A percentile compares a stretch with the other conserved stretches of the same genome.
Conservation (phyloP, 2,888 invertebrate genomes). For the Lepidochitona cinerea region DNA sequence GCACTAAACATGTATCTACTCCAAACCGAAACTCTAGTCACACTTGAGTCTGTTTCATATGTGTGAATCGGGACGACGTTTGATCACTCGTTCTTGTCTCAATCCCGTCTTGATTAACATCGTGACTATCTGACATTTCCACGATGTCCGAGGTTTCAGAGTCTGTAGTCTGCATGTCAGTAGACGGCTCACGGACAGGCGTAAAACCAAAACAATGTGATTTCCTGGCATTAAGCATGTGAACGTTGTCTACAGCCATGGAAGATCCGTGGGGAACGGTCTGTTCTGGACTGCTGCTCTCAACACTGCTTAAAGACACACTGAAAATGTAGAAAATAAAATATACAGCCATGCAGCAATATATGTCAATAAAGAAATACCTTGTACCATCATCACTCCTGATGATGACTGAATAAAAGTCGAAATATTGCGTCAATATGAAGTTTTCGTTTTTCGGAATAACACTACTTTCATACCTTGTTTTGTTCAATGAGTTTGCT, state of each 20-base stretch:
- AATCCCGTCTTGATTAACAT: not conserved
- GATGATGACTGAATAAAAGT: too few relatives aligned
- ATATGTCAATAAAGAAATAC: too few relatives aligned
- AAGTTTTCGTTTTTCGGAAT: too few relatives aligned
- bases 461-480: too few relatives aligned
- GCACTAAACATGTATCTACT: too few relatives aligned
- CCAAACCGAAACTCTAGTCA: too few relatives aligned
- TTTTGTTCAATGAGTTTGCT: too few relatives aligned
- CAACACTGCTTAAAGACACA: constrained; percentile 45
- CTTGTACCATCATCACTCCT: too few relatives aligned
- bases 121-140: constrained; percentile 42
- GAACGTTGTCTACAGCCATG: not conserved
- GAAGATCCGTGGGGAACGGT: constrained; percentile 31
- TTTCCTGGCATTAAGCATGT: not conserved
- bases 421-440: too few relatives aligned
- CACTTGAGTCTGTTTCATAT: not conserved
- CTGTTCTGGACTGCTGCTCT: constrained; percentile 49
- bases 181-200: constrained; percentile 44
- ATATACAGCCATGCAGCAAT: too few relatives aligned
- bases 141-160: constrained; percentile 57
- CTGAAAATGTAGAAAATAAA: constrained; percentile 26
- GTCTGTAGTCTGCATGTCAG: constrained; percentile 60
- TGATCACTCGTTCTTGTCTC: not conserved
- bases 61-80: not conserved
- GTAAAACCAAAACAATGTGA: constrained; percentile 46